phyloP scores from a whole-genome alignment of 2,888 invertebrate species.

The Actias luna region DNA sequence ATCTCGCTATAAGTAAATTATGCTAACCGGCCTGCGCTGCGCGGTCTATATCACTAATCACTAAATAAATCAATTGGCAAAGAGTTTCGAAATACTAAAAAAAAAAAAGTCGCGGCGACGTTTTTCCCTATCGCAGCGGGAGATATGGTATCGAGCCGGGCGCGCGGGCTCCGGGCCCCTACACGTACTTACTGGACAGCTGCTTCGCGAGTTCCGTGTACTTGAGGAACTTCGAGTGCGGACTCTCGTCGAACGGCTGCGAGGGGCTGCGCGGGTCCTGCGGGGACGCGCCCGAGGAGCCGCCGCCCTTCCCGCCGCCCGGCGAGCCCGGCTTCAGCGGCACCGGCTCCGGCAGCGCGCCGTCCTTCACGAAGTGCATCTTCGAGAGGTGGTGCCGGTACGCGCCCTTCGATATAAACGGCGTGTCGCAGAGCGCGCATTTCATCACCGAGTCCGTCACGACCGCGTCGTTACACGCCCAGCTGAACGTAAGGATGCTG shows the following conservation, averaged over 20 bases:
- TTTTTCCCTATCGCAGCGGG: constrained; percentile 86
- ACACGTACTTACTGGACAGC: constrained; percentile 97
- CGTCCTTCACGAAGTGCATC: constrained; percentile 97
- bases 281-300: constrained; percentile 74
- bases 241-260: constrained; percentile 91
- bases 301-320: constrained; percentile 57
- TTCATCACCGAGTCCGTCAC: constrained; percentile 95
- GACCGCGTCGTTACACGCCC: constrained; percentile 96
- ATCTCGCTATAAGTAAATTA: constrained; percentile 78
- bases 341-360: constrained; percentile 90
- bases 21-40: constrained; percentile 79
- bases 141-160: constrained; percentile 91
- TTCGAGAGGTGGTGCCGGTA: constrained; percentile 97
- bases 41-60: constrained; percentile 72
- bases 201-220: constrained; percentile 99
- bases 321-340: constrained; percentile 73
- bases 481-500: constrained; percentile 94
- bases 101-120: too few relatives aligned
- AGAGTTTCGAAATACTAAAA: constrained; percentile 82
- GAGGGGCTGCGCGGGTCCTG: constrained; percentile 83
- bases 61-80: constrained; percentile 82
- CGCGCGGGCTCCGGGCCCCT: constrained; percentile 72
- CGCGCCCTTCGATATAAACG: constrained; percentile 97
- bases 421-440: constrained; percentile 97
- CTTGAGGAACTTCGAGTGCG: constrained; percentile 98